Conservation (phyloP, 2,113 vertebrate genomes). For the Miniopterus natalensis region DNA sequence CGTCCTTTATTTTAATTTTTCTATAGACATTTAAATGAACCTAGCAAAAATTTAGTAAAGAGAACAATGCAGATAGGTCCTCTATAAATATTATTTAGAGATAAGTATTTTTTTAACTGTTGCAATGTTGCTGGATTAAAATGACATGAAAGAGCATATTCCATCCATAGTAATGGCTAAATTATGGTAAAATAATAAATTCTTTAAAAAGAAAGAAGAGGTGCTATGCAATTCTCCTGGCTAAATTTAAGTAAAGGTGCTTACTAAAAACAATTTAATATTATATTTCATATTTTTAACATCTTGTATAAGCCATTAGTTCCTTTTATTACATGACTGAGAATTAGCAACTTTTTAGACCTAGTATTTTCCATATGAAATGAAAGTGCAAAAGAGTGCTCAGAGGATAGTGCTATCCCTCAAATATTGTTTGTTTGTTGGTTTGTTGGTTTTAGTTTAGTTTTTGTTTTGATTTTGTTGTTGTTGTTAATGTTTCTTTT, state of each 20-base stretch:
- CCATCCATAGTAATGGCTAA: conserved; percentile 1
- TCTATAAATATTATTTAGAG: not conserved
- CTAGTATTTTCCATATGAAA: not conserved
- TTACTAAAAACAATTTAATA: not conserved
- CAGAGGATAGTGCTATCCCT: not conserved
- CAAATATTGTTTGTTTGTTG: not conserved
- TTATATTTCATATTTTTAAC: not conserved
- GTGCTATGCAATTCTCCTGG: not conserved
- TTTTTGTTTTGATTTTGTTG: not conserved
- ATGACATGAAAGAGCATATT: not conserved
- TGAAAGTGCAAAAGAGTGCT: not conserved
- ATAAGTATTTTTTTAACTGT: conserved; percentile 55
- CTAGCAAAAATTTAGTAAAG: conserved; percentile 29
- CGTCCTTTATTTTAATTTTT: conserved; percentile 38
- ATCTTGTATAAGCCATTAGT: not conserved
- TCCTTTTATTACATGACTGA: not conserved
- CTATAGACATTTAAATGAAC: conserved; percentile 9
- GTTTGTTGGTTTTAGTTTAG: not conserved
- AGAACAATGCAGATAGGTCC: not conserved
- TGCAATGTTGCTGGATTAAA: not conserved
- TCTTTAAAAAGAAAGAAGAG: not conserved
- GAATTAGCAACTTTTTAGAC: not conserved
- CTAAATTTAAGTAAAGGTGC: not conserved
- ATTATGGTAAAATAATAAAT: conserved; percentile 63
- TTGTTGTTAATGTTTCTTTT: not conserved